Evolutionary conservation across 2,113 vertebrate species (phyloP), one percentile per base, ranked within the genome.

Genomic region (Litocranius walleri): DNA sequence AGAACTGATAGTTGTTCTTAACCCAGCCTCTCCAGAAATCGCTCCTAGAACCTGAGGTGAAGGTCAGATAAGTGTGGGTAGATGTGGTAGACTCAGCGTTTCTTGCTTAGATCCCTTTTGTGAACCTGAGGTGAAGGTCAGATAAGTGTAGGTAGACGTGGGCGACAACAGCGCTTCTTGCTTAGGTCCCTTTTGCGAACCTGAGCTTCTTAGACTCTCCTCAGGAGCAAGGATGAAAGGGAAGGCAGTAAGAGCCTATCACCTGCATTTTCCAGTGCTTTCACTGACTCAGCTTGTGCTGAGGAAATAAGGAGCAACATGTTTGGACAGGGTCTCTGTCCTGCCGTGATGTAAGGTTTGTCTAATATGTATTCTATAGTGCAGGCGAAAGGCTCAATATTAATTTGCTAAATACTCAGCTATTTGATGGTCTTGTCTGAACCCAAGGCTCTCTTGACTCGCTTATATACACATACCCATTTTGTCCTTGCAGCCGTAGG

Each of bases 101-200:
- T 74, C 92, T 93, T 81, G 90, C 94, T 90, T 81, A 90, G 50
- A 85, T 91, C 59, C 59, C 36, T 81, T 95, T 88, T 62, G 45
- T 94, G 88, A 94, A 48, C 21, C 93, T 95, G 48, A 59, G 57
- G 40, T 74, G 43, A 94, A 71, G 77, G 77, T 74, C 91, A 83
- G 74, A 40, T 90, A 59, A 77, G 78, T 61, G 62, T 94, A 80
- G 97, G 93, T 93, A 40, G 89, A 61, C 94, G 61, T n/a, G 48
- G 64, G 82, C 93, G 12, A 50, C 48, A 50, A 90, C 29, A 15
- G 15, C 1, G 1, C 82, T 96, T 64, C 94, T 94, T 81, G 90
- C 92, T 92, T 81, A 90, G 50, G 82, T 91, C 59, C 59, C 45
- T 81, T 95, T 85, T 57, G 45, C 92, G 94, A 96, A 74, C 84